Conservation (phyloP, 2,888 invertebrate species). For the Perizoma affinitatum region DNA sequence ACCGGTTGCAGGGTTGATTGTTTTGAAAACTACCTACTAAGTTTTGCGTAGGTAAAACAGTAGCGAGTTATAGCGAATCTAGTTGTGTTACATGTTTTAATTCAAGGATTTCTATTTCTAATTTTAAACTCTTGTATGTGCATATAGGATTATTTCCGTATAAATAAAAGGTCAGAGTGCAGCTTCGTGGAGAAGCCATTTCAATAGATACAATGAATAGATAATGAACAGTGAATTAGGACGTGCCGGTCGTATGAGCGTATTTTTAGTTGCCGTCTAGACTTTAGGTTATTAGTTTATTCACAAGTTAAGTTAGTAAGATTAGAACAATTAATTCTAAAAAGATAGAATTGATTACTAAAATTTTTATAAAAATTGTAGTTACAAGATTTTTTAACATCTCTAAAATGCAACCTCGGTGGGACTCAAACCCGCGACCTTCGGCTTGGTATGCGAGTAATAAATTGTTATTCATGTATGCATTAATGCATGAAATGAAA, state of each 20-base stretch:
- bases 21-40: too few relatives aligned
- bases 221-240: constrained; percentile 19
- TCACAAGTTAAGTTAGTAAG: background rate
- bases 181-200: constrained; percentile 16
- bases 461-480: too few relatives aligned
- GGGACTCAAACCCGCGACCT: too few relatives aligned
- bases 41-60: too few relatives aligned
- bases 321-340: background rate
- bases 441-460: too few relatives aligned
- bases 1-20: too few relatives aligned
- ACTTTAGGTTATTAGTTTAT: constrained; percentile 21
- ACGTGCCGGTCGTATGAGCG: constrained; percentile 28
- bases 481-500: too few relatives aligned
- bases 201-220: constrained; percentile 20
- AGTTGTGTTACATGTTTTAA: background rate
- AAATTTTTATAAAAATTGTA: too few relatives aligned
- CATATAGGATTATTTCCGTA: constrained; percentile 15
- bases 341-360: too few relatives aligned
- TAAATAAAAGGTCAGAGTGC: constrained; percentile 8
- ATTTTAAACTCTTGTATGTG: background rate
- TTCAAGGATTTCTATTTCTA: constrained; percentile 18
- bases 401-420: too few relatives aligned
- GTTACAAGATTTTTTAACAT: too few relatives aligned
- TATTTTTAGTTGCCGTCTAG: constrained; percentile 36
- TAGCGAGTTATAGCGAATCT: too few relatives aligned